Evolutionary conservation across 2,888 invertebrate species (phyloP).

Genomic region (Sarcophaga caerulescens): DNA sequence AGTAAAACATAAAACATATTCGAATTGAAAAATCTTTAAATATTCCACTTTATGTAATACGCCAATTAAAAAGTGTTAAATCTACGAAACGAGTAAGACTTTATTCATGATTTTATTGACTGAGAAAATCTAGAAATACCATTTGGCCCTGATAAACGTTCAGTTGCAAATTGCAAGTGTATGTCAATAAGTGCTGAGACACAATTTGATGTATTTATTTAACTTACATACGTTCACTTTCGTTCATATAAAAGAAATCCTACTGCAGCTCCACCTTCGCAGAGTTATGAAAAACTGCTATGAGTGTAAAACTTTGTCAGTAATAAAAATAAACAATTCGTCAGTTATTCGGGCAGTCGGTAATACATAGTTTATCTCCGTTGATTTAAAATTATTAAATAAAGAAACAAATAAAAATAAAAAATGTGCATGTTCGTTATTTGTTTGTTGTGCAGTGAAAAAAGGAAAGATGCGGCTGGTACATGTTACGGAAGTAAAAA

Average conservation of each 20-base stretch:
- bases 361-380: too few relatives aligned
- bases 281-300: background rate
- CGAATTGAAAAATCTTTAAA: background rate
- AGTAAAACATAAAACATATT: background rate
- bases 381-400: too few relatives aligned
- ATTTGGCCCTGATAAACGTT: background rate
- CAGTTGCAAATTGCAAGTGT: background rate
- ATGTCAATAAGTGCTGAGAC: background rate
- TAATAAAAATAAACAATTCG: constrained; percentile 10
- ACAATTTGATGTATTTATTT: too few relatives aligned
- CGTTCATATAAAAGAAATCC: background rate
- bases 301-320: background rate
- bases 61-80: background rate
- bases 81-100: background rate
- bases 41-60: background rate
- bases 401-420: background rate
- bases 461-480: constrained; percentile 70
- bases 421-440: constrained; percentile 75
- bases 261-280: background rate
- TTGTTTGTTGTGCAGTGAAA: constrained; percentile 73
- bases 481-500: constrained; percentile 67
- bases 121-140: too few relatives aligned
- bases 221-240: background rate
- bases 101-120: background rate
- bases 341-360: constrained; percentile 35